Evolutionary conservation across 2,888 invertebrate genomes (phyloP).

Genomic region (Cabera pusaria): DNA sequence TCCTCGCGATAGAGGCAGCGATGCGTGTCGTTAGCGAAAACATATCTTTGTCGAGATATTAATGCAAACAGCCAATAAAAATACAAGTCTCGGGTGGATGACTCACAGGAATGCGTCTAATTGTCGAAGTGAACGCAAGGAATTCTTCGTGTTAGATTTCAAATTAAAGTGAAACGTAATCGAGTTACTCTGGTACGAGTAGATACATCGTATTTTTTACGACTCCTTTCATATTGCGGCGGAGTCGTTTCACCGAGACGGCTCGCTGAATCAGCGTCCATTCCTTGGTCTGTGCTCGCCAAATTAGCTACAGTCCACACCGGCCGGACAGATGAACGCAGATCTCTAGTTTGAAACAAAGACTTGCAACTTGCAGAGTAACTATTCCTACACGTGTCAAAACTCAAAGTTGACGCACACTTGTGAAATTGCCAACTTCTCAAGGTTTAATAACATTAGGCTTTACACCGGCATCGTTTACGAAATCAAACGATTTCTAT

Average conservation of each 20-base stretch:
- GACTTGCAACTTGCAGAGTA: constrained; percentile 3
- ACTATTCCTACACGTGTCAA: constrained; percentile 3
- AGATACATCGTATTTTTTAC: constrained; percentile 26
- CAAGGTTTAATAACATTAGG: background rate
- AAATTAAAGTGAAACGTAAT: constrained; percentile 62
- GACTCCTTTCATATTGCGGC: constrained; percentile 22
- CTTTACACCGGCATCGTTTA: constrained; percentile 2
- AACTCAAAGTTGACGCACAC: constrained; percentile 4
- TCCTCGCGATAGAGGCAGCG: constrained; percentile 42
- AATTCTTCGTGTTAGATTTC: constrained; percentile 67
- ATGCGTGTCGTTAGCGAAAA: constrained; percentile 49
- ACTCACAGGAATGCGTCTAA: constrained; percentile 76
- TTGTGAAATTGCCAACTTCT: constrained; percentile 5
- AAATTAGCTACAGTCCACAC: no score
- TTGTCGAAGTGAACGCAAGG: constrained; percentile 66
- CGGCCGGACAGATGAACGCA: no score
- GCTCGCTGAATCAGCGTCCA: constrained; percentile 10
- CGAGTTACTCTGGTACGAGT: constrained; percentile 38
- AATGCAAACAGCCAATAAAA: constrained; percentile 73
- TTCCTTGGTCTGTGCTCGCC: no score
- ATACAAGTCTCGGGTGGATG: constrained; percentile 73
- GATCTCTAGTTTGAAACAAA: no score
- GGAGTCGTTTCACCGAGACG: constrained; percentile 15
- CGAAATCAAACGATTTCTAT: constrained; percentile 10
- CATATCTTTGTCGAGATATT: constrained; percentile 58